Evolutionary conservation across 2,888 invertebrate species (phyloP), one percentile per base, ranked within the genome.

Genomic region (Limenitis arthemis): DNA sequence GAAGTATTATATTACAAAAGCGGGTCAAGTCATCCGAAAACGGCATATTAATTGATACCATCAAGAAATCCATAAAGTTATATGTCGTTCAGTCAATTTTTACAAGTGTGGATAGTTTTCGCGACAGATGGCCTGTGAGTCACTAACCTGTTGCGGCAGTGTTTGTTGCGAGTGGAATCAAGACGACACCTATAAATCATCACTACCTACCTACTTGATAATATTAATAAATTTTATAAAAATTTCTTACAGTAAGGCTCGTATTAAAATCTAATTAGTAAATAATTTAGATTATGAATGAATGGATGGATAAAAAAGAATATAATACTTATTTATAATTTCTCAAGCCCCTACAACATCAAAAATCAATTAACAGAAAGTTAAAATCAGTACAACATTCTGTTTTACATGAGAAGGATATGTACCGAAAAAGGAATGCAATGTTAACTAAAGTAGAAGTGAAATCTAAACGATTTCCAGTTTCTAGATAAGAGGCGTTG

Each of bases 81-180:
- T 67, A 72, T 68, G 65, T 72, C 70, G 70, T 67, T 68, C 73
- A 69, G 60, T 68, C 66, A 73, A 75, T 80, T 78, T 80, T 76
- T 77, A 79, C 77, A 79, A 75, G 73, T 72, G 76, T 64, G 65
- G 72, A 79, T 73, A 77, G 74, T 79, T 81, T 79, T 79, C 76
- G 77, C 79, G 75, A 77, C 85, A 85, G 83, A 83, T 86, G 85
- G 84, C 73, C 66, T 58, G 62, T 85, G 85, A 86, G 66, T 86
- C 85, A 86, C 75, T 59, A 81, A 84, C 85, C 79, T 75, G 85
- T 76, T 77, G 60, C 62, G 64, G 59, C 56, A 63, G 68, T 70
- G 70, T 74, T 67, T 65, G 72, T 73, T 73, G 72, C 75, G 73
- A 75, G 72, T 77, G 73, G 72, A 73, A 78, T 75, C 72, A 70